Conservation (phyloP, 2,888 invertebrate species). For the Carpatolechia fugitivella region DNA sequence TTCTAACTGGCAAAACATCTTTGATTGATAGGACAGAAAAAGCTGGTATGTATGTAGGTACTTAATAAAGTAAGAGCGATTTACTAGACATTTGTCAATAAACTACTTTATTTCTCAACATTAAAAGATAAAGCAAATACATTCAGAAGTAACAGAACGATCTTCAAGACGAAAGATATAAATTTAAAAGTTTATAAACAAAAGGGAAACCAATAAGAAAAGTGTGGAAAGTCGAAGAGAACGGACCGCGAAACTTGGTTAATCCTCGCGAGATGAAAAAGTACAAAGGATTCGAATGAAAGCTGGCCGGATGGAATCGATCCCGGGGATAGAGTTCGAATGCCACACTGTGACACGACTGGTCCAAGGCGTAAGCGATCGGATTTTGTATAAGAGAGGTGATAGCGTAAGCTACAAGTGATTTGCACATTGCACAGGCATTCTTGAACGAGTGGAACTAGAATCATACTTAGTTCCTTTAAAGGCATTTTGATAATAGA, state of each 20-base stretch:
- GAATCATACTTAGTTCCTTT: too few relatives aligned
- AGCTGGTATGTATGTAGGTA: too few relatives aligned
- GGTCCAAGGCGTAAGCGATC: neutral
- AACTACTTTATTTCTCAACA: neutral
- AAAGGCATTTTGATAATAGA: too few relatives aligned
- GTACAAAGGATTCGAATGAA: constrained; percentile 61
- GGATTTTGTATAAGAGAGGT: neutral
- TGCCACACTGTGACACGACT: constrained; percentile 40
- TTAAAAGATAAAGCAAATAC: neutral
- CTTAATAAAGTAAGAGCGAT: too few relatives aligned
- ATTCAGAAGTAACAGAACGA: neutral
- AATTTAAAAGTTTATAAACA: constrained; percentile 36
- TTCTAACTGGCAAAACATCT: too few relatives aligned
- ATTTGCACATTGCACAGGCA: too few relatives aligned
- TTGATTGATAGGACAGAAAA: too few relatives aligned
- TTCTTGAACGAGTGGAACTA: too few relatives aligned
- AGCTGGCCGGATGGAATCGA: constrained; percentile 57
- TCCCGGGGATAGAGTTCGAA: constrained; percentile 51
- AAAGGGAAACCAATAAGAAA: constrained; percentile 50
- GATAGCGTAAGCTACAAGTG: neutral
- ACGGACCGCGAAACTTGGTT: constrained; percentile 53
- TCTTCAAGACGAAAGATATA: constrained; percentile 12
- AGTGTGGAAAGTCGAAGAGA: constrained; percentile 39
- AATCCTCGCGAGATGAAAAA: constrained; percentile 73
- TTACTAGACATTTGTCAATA: neutral